These are phyloP conservation scores for Melinopterus prodromus DNA, from an alignment of 2,888 invertebrate genomes.

Conservation along the genomic window DNA sequence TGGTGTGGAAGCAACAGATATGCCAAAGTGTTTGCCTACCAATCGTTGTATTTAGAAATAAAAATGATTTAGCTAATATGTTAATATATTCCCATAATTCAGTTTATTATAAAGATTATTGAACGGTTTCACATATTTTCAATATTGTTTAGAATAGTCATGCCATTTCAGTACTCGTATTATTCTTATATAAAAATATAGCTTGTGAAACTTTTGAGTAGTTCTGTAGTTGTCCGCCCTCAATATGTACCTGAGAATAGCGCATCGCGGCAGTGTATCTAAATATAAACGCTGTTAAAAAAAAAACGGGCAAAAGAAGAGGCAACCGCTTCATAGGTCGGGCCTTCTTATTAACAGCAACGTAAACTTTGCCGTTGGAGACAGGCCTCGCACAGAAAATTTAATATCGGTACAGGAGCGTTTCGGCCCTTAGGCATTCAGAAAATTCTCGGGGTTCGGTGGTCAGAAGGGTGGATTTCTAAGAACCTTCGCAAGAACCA, in stretches of 20 bases:
- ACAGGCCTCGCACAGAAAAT: not conserved
- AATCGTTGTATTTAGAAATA: no score
- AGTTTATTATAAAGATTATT: no score
- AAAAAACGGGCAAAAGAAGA: not conserved
- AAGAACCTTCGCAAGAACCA: not conserved
- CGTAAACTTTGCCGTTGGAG: not conserved
- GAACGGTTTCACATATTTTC: no score
- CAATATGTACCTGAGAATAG: not conserved
- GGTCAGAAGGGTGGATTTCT: not conserved
- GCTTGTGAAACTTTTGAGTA: not conserved
- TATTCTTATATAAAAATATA: no score
- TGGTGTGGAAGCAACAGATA: no score
- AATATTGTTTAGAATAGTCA: no score
- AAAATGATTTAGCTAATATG: no score
- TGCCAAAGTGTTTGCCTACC: no score
- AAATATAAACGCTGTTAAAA: constrained; percentile 4
- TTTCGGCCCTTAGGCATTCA: not conserved
- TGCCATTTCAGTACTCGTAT: no score
- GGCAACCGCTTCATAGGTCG: not conserved
- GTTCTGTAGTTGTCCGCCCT: not conserved
- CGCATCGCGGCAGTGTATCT: not conserved
- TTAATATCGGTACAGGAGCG: not conserved
- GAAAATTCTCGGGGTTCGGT: not conserved
- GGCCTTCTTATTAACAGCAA: not conserved
- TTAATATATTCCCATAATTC: no score